phyloP scores from a whole-genome alignment of 2,113 vertebrate species.

The Nansenia antarctica region DNA sequence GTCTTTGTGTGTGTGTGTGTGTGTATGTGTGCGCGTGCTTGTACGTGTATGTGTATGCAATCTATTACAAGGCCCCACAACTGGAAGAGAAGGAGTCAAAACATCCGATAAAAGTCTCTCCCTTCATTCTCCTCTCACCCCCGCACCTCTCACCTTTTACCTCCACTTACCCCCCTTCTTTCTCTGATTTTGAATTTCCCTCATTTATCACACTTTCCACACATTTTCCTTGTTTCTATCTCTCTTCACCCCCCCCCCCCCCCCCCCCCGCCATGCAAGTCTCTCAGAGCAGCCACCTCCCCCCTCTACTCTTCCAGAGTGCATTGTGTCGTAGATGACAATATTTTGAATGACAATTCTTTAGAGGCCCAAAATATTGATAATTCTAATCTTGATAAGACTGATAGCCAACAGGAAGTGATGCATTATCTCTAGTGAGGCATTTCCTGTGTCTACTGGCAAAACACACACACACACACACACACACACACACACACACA shows the following conservation, averaged over 20 bases:
- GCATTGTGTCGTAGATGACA: background rate
- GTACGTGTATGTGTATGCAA: background rate
- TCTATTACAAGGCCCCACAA: no score
- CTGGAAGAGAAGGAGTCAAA: conserved; percentile 9
- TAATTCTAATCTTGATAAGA: background rate
- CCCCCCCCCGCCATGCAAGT: background rate
- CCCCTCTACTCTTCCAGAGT: background rate
- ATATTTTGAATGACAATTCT: conserved; percentile 15
- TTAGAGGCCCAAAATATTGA: conserved; percentile 37
- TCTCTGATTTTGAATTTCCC: background rate
- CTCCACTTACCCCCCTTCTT: background rate
- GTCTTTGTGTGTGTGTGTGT: background rate
- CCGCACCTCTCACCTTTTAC: background rate
- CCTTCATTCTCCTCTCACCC: background rate
- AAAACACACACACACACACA: background rate
- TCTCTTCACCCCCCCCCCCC: background rate
- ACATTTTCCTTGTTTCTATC: background rate
- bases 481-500: background rate
- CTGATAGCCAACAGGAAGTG: conserved; percentile 47
- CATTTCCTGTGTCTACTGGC: conserved; percentile 17
- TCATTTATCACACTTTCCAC: background rate
- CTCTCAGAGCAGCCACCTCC: background rate
- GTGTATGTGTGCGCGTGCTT: no score
- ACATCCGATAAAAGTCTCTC: conserved; percentile 9
- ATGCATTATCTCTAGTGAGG: conserved; percentile 18